Base-by-base conservation (phyloP, 2,797 vertebrate genomes). In the Ptychobarbus kaznakovi region DNA sequence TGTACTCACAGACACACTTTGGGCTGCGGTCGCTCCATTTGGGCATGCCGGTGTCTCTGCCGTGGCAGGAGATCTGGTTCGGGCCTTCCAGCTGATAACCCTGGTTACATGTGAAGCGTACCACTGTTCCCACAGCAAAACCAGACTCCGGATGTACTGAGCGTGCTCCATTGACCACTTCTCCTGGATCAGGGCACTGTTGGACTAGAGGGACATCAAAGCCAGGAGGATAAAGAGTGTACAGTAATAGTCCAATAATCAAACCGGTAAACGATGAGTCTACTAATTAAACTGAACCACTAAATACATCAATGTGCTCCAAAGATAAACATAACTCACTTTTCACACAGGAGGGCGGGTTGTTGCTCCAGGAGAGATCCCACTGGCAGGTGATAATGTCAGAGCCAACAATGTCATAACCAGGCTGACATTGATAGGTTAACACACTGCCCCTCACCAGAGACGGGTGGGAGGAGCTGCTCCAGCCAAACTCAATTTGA, bases 381-480 rank as follows among this genome's bases (percentile, higher is more conserved):
- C 97, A 98, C 87, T 98, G 97, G 92, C 97, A 98, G 88, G 97
- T 98, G 89, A 98, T 96, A 86, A 98, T 97, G 93, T 98, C 97
- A 7, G 97, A 97, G 88, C 97, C 97, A 0, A 96, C 94, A 87
- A 98, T 97, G 92, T 98, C 96, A 82, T 97, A 98, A 28, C 97
- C 97, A 0, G 97, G 97, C 78, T 97, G 97, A 86, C 97, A 98
- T 89, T 97, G 97, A 91, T 97, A 98, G 80, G 97, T 98, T 90
- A 97, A 93, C 87, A 98, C 97, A 0, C 97, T 98, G 88, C 97
- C 97, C 68, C 97, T 96, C 85, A 97, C 96, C 5, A 96, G 94
- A 25, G 97, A 96, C 0, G 96, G 93, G 81, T 98, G 97, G 81
- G 97, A 97, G 2, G 96, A 97, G 25, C 97, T 97, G 90, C 95